These are phyloP conservation scores for Drosophila sucinea DNA, from an alignment of 1,140 invertebrate species.

Conservation along the genomic window DNA sequence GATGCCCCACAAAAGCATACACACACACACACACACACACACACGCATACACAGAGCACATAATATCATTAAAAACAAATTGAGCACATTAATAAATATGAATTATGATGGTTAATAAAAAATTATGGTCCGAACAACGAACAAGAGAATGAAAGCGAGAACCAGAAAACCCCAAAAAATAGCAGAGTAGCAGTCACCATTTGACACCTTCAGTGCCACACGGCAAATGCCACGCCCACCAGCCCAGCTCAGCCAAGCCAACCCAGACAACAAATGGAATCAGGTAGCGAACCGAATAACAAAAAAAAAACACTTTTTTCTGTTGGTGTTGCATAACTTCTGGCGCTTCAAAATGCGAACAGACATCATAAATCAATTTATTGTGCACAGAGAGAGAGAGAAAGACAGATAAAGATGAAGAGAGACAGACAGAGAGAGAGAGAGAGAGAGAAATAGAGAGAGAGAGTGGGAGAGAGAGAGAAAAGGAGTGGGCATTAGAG, in stretches of 20 bases:
- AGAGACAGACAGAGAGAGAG: conserved; percentile 9
- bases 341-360: conserved; percentile 50
- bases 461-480: conserved; percentile 7
- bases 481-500: conserved; percentile 1
- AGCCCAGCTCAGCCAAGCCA: background rate
- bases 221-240: conserved; percentile 19
- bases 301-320: conserved; percentile 32
- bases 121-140: conserved; percentile 48
- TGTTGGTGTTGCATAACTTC: conserved; percentile 70
- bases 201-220: conserved; percentile 46
- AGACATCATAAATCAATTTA: conserved; percentile 78
- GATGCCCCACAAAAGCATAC: conserved; percentile 17
- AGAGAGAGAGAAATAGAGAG: conserved; percentile 7
- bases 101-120: conserved; percentile 76
- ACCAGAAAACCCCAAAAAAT: conserved; percentile 4
- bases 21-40: conserved; percentile 5
- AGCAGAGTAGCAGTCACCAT: conserved; percentile 8
- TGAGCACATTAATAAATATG: conserved; percentile 77
- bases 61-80: conserved; percentile 77
- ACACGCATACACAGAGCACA: conserved; percentile 19
- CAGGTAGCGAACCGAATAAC: conserved; percentile 4
- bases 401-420: background rate
- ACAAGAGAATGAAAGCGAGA: conserved; percentile 25
- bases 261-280: conserved; percentile 7
- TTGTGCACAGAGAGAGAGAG: conserved; percentile 23